phyloP scores from a whole-genome alignment of 2,888 invertebrate species.

The Cotesia congregata region DNA sequence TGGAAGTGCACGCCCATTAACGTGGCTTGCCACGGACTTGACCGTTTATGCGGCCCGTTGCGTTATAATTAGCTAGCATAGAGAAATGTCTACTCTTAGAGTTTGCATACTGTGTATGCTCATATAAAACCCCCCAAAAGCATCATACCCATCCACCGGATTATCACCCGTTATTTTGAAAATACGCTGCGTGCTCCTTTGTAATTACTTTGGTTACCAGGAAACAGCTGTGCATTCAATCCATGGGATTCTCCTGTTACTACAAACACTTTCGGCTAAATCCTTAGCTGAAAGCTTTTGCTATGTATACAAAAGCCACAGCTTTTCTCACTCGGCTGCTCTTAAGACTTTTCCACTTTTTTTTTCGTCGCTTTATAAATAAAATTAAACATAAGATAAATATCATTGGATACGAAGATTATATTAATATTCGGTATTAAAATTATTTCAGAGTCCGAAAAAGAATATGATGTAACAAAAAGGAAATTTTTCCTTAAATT shows the following conservation, averaged over 20 bases:
- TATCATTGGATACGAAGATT: background rate
- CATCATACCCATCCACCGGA: slow-evolving; percentile 52
- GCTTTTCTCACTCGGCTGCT: slow-evolving; percentile 31
- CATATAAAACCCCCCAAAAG: slow-evolving; percentile 25
- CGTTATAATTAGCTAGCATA: slow-evolving; percentile 61
- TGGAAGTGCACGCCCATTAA: slow-evolving; percentile 60
- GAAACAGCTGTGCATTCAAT: slow-evolving; percentile 65
- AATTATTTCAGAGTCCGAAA: background rate
- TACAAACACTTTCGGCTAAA: slow-evolving; percentile 40
- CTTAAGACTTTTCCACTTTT: slow-evolving; percentile 19
- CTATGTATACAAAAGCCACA: background rate
- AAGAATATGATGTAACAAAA: too few species aligned
- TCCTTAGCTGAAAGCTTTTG: slow-evolving; percentile 22
- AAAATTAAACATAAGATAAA: slow-evolving; percentile 15
- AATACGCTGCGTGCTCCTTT: slow-evolving; percentile 64
- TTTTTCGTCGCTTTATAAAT: background rate
- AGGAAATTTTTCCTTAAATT: too few species aligned
- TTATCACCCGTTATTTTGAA: slow-evolving; percentile 62
- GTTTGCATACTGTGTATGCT: slow-evolving; percentile 14
- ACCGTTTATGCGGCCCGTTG: slow-evolving; percentile 59
- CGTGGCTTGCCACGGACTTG: slow-evolving; percentile 54
- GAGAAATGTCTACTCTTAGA: slow-evolving; percentile 28
- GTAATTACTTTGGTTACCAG: slow-evolving; percentile 63
- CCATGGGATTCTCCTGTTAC: slow-evolving; percentile 42
- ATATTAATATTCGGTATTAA: background rate